Conservation (phyloP, 2,888 invertebrate species). For the Drosophila colorata region DNA sequence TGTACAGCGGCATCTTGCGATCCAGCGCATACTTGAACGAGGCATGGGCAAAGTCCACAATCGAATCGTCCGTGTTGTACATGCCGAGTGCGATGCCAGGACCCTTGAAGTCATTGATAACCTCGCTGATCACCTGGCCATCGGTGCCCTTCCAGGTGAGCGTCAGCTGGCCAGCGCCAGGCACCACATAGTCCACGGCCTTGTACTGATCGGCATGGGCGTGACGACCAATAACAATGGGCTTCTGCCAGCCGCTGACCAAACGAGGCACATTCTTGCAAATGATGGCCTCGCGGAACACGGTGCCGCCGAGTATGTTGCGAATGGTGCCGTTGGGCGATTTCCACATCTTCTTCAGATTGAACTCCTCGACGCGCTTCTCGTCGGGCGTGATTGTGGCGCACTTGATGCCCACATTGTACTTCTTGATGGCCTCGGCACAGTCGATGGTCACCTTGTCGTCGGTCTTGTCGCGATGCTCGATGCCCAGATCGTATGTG, state of each 20-base stretch:
- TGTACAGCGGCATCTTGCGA: constrained; percentile 94
- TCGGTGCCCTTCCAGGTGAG: constrained; percentile 89
- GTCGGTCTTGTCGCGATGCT: constrained; percentile 96
- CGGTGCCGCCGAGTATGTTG: constrained; percentile 91
- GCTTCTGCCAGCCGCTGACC: constrained; percentile 97
- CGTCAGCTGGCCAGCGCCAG: constrained; percentile 94
- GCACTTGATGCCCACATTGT: constrained; percentile 99
- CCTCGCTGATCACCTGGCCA: constrained; percentile 88
- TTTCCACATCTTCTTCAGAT: constrained; percentile 95
- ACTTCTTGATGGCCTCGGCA: constrained; percentile 97
- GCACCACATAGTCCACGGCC: constrained; percentile 98
- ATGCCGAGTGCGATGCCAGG: constrained; percentile 97
- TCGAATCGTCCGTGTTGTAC: constrained; percentile 98
- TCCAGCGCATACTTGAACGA: constrained; percentile 96
- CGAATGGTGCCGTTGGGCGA: constrained; percentile 95
- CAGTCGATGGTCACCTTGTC: constrained; percentile 99
- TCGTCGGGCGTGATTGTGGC: constrained; percentile 99
- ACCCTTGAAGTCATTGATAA: constrained; percentile 94
- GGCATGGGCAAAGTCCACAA: constrained; percentile 96
- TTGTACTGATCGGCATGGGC: constrained; percentile 99
- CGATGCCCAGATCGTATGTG: constrained; percentile 97
- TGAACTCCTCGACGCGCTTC: constrained; percentile 96
- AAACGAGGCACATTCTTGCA: constrained; percentile 97
- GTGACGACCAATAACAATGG: constrained; percentile 99
- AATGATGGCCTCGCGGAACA: constrained; percentile 94